Conservation (phyloP, 1,140 invertebrate genomes). For the Himalopsyche phryganea region DNA sequence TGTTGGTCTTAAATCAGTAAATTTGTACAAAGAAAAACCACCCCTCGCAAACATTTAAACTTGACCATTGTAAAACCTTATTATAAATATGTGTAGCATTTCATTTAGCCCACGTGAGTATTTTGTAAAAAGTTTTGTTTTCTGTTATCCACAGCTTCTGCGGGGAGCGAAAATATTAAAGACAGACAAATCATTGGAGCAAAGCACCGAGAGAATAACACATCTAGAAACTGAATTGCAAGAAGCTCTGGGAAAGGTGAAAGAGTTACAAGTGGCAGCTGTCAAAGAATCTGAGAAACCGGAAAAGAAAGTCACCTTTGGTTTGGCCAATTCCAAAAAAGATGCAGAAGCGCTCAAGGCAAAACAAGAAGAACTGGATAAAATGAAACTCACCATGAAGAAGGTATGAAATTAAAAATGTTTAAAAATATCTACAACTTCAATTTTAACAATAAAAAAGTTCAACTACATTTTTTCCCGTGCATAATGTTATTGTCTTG, state of each 20-base stretch:
- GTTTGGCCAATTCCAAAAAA: slow-evolving; percentile 47
- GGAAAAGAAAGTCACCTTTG: slow-evolving; percentile 51
- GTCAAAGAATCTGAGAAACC: slow-evolving; percentile 51
- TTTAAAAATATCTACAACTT: no score
- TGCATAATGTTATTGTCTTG: no score
- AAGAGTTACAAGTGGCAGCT: slow-evolving; percentile 54
- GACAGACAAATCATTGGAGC: slow-evolving; percentile 52
- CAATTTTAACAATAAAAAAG: no score
- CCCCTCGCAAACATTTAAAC: no score
- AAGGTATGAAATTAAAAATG: slow-evolving; percentile 43
- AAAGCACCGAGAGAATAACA: slow-evolving; percentile 58
- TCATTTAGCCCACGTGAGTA: no score
- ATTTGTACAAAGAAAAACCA: no score
- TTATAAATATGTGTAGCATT: no score
- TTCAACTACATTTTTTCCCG: no score
- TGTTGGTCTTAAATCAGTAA: no score
- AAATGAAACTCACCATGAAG: slow-evolving; percentile 46
- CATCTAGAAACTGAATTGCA: slow-evolving; percentile 63
- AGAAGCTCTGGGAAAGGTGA: slow-evolving; percentile 58
- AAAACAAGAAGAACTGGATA: slow-evolving; percentile 53
- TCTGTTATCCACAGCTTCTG: slow-evolving; percentile 41
- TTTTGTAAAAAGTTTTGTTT: no score
- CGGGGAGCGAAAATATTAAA: slow-evolving; percentile 52
- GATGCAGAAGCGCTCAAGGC: slow-evolving; percentile 54
- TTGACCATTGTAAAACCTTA: no score